phyloP scores from a whole-genome alignment of 1,140 invertebrate genomes.

The Bombus terrestris region DNA sequence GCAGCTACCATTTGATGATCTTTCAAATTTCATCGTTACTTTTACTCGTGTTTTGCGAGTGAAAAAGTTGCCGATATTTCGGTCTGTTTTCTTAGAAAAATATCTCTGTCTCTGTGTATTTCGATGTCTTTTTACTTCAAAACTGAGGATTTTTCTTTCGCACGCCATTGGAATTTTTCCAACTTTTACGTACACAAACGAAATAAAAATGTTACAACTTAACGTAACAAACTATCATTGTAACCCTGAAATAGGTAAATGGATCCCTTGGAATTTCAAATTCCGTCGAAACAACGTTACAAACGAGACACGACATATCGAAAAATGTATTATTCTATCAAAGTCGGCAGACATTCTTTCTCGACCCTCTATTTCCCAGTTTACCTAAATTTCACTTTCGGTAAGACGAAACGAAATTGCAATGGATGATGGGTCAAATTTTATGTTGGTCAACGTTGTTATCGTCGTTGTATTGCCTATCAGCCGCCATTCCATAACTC shows the following conservation, averaged over 20 bases:
- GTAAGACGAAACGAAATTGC: background rate
- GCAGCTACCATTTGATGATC: background rate
- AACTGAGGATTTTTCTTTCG: too few relatives aligned
- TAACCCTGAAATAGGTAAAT: too few relatives aligned
- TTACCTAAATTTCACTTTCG: background rate
- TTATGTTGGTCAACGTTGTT: slow-evolving; percentile 6
- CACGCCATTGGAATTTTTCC: too few relatives aligned
- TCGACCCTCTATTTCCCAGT: background rate
- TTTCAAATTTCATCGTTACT: background rate
- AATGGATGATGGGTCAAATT: background rate
- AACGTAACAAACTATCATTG: background rate
- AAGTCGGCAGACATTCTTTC: background rate
- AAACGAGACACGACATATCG: background rate
- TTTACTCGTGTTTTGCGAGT: background rate
- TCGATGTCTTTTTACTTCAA: too few relatives aligned
- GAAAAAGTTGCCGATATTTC: background rate
- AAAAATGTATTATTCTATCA: background rate
- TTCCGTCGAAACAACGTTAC: background rate
- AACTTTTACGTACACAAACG: too few relatives aligned
- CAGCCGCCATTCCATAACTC: background rate
- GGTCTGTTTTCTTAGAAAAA: background rate
- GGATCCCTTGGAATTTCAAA: background rate
- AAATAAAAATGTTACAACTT: background rate
- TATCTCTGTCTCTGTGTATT: background rate
- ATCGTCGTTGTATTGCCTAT: background rate